Conservation (phyloP, 2,113 vertebrate genomes). For the Galemys pyrenaicus region DNA sequence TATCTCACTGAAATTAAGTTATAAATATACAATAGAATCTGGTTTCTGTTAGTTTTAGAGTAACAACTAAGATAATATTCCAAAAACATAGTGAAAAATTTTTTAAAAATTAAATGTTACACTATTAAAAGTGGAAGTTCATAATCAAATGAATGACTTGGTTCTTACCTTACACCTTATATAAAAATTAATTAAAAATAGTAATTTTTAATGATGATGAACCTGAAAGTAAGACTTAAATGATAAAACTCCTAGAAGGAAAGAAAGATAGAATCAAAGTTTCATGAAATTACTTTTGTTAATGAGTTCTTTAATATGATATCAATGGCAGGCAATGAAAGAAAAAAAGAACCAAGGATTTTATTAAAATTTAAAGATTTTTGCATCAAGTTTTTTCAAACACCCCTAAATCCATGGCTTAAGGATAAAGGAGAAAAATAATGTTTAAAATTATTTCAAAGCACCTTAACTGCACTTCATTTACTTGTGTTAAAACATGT, state of each 20-base stretch:
- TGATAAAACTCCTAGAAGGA: not conserved
- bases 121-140: not conserved
- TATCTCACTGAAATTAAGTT: not conserved
- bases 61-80: not conserved
- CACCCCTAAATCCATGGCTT: not conserved
- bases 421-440: not conserved
- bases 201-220: too few relatives aligned
- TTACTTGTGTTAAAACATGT: not conserved
- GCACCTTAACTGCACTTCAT: not conserved
- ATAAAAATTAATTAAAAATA: not conserved
- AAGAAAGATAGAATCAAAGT: not conserved
- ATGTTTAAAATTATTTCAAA: slow-evolving; percentile 9
- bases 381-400: not conserved
- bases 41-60: not conserved
- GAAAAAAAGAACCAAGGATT: not conserved
- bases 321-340: not conserved
- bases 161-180: not conserved
- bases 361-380: not conserved
- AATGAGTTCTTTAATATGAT: not conserved
- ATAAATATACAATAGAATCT: not conserved
- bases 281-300: not conserved
- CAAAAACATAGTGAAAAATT: not conserved
- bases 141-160: not conserved
- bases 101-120: not conserved
- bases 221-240: not conserved